Evolutionary conservation across 2,797 vertebrate genomes (phyloP), one percentile per base, ranked within the genome.

Genomic region (Remorina albescens): DNA sequence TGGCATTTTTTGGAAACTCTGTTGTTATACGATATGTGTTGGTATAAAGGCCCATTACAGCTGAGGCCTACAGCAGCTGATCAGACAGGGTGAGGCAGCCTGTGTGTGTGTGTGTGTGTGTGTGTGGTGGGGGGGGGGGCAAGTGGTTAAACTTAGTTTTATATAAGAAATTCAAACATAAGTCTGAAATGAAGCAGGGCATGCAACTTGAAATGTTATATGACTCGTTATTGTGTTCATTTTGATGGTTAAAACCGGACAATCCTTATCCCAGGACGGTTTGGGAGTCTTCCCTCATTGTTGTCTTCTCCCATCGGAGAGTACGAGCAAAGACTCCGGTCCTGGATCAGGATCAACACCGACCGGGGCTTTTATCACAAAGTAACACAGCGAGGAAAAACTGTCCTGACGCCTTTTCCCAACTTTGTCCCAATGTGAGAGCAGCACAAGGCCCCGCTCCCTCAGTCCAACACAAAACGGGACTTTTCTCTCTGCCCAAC

Each of bases 31-130:
- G 32, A 21, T 41, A 30, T 21, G 62, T 67, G 21, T 54, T 58
- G 73, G 53, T 76, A 64, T 75, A 75, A 77, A 66, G 85, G 71
- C 72, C 75, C 75, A 4, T 51, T 66, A 73, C 79, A 89, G 79
- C 76, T 83, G 82, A 74, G 86, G 88, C 88, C 91, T 75, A 9
- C 49, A 88, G 62, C 87, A 86, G 84, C 85, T 90, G 88, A 78
- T 54, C 41, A 67, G 57, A 64, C 1, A 54, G 84, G 72, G 86
- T 81, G 83, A 88, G 80, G 76, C 73, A 74, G 42, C 28, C 46
- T 51, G 61, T n/a, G n/a, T n/a, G n/a, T n/a, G n/a, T n/a, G n/a
- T n/a, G n/a, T n/a, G n/a, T n/a, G n/a, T n/a, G n/a, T n/a, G n/a
- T n/a, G n/a, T n/a, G n/a, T n/a, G n/a, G n/a, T n/a, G n/a, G n/a